These are phyloP conservation scores for Tetrao urogallus DNA, from an alignment of 2,113 vertebrate genomes.

Conservation along the genomic window DNA sequence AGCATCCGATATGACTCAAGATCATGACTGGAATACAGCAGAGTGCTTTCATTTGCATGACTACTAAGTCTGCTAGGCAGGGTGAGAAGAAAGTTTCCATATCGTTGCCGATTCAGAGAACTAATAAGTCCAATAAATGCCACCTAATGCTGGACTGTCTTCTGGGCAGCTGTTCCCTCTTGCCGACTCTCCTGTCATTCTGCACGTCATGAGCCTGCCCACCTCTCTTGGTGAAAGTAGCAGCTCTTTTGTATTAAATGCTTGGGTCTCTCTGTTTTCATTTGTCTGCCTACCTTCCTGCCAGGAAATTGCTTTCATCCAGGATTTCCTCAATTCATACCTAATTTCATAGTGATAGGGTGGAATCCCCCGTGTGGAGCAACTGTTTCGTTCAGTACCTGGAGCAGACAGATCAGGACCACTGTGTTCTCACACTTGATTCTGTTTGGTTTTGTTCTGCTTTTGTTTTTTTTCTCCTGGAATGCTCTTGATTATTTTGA, in stretches of 20 bases:
- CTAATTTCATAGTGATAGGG: not conserved
- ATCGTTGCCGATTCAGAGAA: not conserved
- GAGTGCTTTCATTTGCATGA: not conserved
- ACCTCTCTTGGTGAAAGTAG: not conserved
- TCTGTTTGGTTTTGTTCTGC: not conserved
- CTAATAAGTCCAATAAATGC: not conserved
- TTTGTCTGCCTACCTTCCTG: constrained; percentile 1
- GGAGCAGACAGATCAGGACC: constrained; percentile 5
- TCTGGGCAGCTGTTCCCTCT: not conserved
- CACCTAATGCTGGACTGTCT: not conserved
- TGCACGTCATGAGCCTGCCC: not conserved
- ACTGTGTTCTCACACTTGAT: not conserved
- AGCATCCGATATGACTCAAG: constrained; percentile 38
- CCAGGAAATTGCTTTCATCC: constrained; percentile 28
- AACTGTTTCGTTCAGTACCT: not conserved
- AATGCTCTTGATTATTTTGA: not conserved
- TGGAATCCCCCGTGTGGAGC: not conserved
- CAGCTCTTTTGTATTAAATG: not conserved
- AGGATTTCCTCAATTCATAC: not conserved
- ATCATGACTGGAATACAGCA: not conserved
- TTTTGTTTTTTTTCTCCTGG: not conserved
- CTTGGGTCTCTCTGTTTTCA: not conserved
- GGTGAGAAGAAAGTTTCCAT: not conserved
- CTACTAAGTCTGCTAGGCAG: not conserved
- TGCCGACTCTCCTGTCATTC: not conserved